Evolutionary conservation across 1,140 invertebrate species (phyloP).

Genomic region (Panagrolaimus sp.): DNA sequence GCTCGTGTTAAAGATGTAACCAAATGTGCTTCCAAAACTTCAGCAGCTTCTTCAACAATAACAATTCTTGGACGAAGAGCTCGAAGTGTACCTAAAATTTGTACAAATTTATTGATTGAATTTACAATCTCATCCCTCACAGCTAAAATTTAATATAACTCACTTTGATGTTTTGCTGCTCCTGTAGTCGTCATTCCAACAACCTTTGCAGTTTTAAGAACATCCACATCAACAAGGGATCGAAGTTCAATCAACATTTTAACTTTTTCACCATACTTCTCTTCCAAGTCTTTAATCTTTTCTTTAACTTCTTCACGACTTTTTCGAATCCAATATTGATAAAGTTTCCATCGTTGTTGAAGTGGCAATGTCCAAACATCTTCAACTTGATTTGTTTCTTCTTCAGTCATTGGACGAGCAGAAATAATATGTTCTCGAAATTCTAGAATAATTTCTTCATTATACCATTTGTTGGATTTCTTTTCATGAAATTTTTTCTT

Average conservation of each 20-base stretch:
- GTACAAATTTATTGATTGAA: no score
- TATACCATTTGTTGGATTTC: no score
- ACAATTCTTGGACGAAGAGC: constrained; percentile 67
- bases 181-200: no score
- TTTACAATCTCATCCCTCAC: no score
- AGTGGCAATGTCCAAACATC: constrained; percentile 50
- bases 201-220: constrained; percentile 28
- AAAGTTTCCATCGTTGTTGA: not conserved
- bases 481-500: no score
- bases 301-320: constrained; percentile 31
- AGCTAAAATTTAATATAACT: no score
- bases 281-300: constrained; percentile 23
- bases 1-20: constrained; percentile 49
- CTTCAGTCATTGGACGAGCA: constrained; percentile 26
- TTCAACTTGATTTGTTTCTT: constrained; percentile 26
- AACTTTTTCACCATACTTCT: constrained; percentile 25
- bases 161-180: no score
- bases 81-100: constrained; percentile 60
- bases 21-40: constrained; percentile 74
- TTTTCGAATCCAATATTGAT: constrained; percentile 18
- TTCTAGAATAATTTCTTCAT: no score
- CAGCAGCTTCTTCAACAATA: constrained; percentile 68
- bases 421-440: no score
- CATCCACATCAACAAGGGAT: constrained; percentile 22
- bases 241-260: constrained; percentile 44